Percentiles rank a stretch among this genome's conserved stretches.
These are phyloP conservation scores for Melikaiella ostensackeni DNA, from an alignment of 2,888 invertebrate species.

Conservation along the genomic window DNA sequence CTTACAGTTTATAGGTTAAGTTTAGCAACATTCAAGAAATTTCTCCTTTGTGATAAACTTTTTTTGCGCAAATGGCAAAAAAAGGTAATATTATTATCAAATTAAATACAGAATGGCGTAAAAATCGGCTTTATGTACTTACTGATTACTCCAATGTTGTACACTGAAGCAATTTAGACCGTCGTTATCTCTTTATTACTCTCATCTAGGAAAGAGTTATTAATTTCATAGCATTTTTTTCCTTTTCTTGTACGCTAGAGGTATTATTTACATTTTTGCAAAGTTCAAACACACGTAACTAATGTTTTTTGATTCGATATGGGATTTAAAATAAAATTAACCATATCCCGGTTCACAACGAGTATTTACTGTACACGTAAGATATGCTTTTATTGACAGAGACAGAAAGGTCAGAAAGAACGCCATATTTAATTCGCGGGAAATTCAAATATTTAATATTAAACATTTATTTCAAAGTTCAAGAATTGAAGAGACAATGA, in stretches of 20 bases:
- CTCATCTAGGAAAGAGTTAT: background rate
- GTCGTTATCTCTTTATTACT: background rate
- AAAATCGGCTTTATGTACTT: background rate
- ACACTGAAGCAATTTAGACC: background rate
- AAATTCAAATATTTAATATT: background rate
- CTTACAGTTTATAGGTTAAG: background rate
- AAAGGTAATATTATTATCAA: background rate
- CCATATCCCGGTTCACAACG: background rate
- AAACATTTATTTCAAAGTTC: background rate
- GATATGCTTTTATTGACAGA: background rate
- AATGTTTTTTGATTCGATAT: background rate
- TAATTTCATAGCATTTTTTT: background rate
- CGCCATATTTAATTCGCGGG: constrained; percentile 16
- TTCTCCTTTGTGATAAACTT: background rate
- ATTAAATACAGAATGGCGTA: background rate
- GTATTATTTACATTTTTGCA: constrained; percentile 18
- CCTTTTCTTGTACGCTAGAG: background rate
- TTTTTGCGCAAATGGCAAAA: background rate
- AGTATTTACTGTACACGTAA: constrained; percentile 7
- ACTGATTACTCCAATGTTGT: background rate
- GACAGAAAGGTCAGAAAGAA: background rate
- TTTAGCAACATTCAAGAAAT: background rate
- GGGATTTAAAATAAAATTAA: background rate
- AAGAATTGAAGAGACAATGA: background rate
- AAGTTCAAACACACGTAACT: background rate